Conservation (phyloP, 2,113 vertebrate genomes). For the Osmerus mordax region DNA sequence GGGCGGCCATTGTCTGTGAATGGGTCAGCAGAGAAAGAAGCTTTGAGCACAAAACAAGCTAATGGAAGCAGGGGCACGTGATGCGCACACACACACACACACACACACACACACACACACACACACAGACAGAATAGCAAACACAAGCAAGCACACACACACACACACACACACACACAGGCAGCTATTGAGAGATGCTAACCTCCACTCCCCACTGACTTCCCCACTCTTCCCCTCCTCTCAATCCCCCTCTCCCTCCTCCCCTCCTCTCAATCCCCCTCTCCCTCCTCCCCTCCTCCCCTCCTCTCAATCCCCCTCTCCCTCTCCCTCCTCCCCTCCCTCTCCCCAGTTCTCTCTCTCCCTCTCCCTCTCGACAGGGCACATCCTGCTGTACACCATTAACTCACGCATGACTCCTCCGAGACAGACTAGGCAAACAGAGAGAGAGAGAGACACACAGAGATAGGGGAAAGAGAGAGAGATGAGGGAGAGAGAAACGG, state of each 20-base stretch:
- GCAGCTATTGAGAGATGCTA: conserved; percentile 42
- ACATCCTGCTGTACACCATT: conserved; percentile 56
- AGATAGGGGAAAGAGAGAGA: conserved; percentile 15
- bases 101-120: conserved; percentile 19
- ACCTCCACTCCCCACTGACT: conserved; percentile 14
- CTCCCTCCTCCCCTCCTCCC: conserved; percentile 21
- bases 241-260: conserved; percentile 22
- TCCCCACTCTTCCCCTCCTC: background rate
- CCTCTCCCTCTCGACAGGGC: conserved; percentile 35
- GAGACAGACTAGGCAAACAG: conserved; percentile 51
- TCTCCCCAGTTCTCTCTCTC: conserved; percentile 16
- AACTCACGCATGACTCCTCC: conserved; percentile 54
- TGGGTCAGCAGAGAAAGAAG: conserved; percentile 67
- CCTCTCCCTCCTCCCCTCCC: conserved; percentile 25
- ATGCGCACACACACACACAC: conserved; percentile 21
- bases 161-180: conserved; percentile 22
- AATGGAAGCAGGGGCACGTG: conserved; percentile 59
- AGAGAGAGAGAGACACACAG: conserved; percentile 22
- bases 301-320: conserved; percentile 16
- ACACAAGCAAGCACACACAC: conserved; percentile 14
- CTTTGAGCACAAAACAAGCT: conserved; percentile 71
- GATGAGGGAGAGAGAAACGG: background rate
- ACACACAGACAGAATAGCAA: background rate
- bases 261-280: too few relatives aligned
- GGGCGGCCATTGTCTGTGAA: conserved; percentile 63